Conservation (phyloP, 2,797 vertebrate genomes). For the Ceryle rudis region DNA sequence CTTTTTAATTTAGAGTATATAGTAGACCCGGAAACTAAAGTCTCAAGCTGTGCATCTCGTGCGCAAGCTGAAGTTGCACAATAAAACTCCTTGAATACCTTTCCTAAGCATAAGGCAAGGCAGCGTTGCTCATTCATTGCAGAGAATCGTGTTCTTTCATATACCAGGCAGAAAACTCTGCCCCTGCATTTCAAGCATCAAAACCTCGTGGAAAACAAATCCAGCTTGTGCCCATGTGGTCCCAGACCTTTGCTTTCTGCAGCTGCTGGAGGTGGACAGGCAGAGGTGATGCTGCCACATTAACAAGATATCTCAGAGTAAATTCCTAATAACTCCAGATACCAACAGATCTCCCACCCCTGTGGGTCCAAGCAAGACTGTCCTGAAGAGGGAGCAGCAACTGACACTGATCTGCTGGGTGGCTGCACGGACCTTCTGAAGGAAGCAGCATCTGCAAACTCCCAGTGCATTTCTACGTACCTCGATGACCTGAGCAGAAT, state of each 20-base stretch:
- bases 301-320: neutral
- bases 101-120: neutral
- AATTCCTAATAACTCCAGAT: neutral
- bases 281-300: neutral
- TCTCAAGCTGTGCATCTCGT: no score
- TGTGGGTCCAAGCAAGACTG: neutral
- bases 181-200: neutral
- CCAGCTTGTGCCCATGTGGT: neutral
- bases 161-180: neutral
- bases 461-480: neutral
- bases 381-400: neutral
- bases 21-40: neutral
- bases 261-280: neutral
- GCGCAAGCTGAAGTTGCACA: neutral
- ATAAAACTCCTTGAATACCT: neutral
- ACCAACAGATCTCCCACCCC: neutral
- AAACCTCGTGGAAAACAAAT: neutral
- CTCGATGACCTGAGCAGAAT: neutral
- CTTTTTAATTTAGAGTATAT: neutral
- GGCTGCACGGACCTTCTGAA: neutral
- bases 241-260: neutral
- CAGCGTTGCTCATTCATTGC: neutral
- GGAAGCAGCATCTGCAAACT: neutral
- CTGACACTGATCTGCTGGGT: neutral
- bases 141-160: neutral